These are phyloP conservation scores for Euura lappo DNA, from an alignment of 1,140 invertebrate species.

Conservation along the genomic window DNA sequence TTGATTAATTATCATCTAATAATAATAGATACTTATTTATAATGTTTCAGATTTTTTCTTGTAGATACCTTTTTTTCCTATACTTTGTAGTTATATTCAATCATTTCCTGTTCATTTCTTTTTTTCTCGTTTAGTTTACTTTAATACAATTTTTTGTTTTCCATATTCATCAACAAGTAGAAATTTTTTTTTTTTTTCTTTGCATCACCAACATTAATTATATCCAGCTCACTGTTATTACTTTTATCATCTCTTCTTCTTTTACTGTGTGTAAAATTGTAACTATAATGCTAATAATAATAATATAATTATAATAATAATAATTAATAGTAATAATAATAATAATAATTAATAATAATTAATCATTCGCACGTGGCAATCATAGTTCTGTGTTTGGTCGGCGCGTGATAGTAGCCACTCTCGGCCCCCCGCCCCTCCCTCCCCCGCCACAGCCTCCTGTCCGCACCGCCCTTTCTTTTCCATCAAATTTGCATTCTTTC, in stretches of 20 bases:
- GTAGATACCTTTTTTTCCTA: background rate
- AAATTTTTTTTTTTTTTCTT: too few species aligned
- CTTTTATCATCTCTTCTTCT: background rate
- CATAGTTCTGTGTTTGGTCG: constrained; percentile 45
- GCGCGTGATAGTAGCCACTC: constrained; percentile 8
- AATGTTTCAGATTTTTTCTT: constrained; percentile 43
- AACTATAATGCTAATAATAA: constrained; percentile 55
- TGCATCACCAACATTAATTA: too few species aligned
- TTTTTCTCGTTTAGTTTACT: too few species aligned
- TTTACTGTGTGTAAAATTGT: constrained; percentile 56
- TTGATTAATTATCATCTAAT: constrained; percentile 22
- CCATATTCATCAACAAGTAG: background rate
- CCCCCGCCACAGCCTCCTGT: constrained; percentile 29
- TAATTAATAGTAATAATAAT: constrained; percentile 33
- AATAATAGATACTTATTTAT: constrained; percentile 37
- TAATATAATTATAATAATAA: constrained; percentile 38
- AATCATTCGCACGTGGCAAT: constrained; percentile 55
- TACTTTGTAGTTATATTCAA: too few species aligned
- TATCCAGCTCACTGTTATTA: too few species aligned
- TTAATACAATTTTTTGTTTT: constrained; percentile 30
- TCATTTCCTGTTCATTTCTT: too few species aligned
- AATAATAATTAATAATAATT: constrained; percentile 35
- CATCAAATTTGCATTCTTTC: constrained; percentile 16
- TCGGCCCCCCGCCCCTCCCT: constrained; percentile 31
- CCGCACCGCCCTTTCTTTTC: constrained; percentile 20